Evolutionary conservation across 2,797 vertebrate species (phyloP).

Genomic region (Trematomus bernacchii): DNA sequence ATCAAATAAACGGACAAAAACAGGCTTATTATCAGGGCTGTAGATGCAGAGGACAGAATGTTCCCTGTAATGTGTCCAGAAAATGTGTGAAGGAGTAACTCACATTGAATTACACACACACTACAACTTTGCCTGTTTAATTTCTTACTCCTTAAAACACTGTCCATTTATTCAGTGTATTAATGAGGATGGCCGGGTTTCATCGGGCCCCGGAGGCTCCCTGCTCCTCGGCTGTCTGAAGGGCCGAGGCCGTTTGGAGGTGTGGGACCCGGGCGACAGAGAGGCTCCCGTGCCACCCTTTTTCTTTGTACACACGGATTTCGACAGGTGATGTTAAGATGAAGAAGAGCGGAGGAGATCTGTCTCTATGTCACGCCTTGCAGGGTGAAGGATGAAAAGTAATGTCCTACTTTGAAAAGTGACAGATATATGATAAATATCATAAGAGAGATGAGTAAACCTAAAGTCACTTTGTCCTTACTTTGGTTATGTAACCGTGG

Average conservation of each 20-base stretch:
- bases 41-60: background rate
- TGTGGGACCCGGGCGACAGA: conserved; percentile 72
- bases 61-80: background rate
- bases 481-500: conserved; percentile 52
- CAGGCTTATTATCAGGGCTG: background rate
- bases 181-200: too few relatives aligned
- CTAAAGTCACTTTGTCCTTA: conserved; percentile 38
- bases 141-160: too few relatives aligned
- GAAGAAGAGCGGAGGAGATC: conserved; percentile 16
- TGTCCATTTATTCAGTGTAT: too few relatives aligned
- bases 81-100: background rate
- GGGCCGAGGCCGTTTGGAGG: conserved; percentile 46
- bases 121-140: too few relatives aligned
- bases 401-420: conserved; percentile 4
- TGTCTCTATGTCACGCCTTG: background rate
- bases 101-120: background rate
- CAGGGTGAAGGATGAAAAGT: conserved; percentile 9
- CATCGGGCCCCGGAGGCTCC: conserved; percentile 52
- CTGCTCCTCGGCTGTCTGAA: conserved; percentile 79
- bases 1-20: conserved; percentile 10
- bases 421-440: conserved; percentile 57
- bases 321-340: conserved; percentile 32
- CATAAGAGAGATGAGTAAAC: conserved; percentile 42
- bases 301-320: background rate
- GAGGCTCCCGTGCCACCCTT: background rate